phyloP scores from a whole-genome alignment of 2,113 vertebrate genomes.

The Neolamprologus devosi region DNA sequence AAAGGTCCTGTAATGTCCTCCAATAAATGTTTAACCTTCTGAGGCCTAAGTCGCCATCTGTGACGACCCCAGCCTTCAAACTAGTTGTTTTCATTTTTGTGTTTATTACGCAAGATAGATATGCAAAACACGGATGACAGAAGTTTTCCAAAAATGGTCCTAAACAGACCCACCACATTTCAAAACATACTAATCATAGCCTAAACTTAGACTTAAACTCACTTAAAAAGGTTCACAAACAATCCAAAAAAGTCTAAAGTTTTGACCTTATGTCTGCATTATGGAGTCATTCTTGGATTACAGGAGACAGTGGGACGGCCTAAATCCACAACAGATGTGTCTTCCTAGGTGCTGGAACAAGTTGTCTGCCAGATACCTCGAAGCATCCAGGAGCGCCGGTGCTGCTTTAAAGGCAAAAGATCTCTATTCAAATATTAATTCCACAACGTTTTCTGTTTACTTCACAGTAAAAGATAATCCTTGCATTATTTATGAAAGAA shows the following conservation, averaged over 20 bases:
- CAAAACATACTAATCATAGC: not conserved
- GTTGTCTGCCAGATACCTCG: not conserved
- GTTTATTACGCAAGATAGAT: not conserved
- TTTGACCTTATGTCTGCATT: not conserved
- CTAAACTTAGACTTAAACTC: not conserved
- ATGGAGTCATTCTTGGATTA: not conserved
- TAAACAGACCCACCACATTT: not conserved
- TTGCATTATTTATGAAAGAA: not conserved
- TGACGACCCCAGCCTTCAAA: not conserved
- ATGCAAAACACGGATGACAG: rapidly evolving
- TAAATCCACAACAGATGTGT: not conserved
- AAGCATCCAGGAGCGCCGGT: not conserved
- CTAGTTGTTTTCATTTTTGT: not conserved
- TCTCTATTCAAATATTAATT: not conserved
- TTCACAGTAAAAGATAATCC: not conserved
- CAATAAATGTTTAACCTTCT: not conserved
- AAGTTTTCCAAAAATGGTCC: not conserved
- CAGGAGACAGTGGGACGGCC: not conserved
- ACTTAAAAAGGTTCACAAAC: not conserved
- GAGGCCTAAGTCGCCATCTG: rapidly evolving
- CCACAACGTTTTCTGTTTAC: not conserved
- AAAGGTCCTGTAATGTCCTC: not conserved
- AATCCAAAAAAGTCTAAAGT: not conserved
- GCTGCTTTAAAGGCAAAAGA: not conserved
- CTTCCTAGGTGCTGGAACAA: not conserved